Conservation (phyloP, 1,140 invertebrate species). For the Microplitis demolitor region DNA sequence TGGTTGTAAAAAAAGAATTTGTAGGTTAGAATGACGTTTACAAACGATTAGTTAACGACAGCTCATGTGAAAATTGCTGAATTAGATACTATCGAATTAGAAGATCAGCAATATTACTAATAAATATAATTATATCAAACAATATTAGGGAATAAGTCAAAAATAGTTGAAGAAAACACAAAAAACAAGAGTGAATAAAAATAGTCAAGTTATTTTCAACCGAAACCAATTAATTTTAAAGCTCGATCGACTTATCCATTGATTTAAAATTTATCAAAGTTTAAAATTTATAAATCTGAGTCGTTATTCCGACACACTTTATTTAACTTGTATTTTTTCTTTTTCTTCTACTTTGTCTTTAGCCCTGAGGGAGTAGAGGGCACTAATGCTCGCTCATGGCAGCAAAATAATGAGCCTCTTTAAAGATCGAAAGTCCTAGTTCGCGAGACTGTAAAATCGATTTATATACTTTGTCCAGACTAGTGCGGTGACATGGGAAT, state of each 20-base stretch:
- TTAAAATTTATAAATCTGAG: slow-evolving; percentile 58
- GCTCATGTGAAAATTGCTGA: too few species aligned
- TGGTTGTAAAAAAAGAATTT: too few species aligned
- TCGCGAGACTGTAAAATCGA: slow-evolving; percentile 43
- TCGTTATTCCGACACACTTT: neutral
- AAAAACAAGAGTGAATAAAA: too few species aligned
- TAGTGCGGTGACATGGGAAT: slow-evolving; percentile 16
- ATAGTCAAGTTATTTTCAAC: too few species aligned
- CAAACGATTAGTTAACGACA: too few species aligned
- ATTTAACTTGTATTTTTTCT: neutral
- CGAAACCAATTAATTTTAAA: too few species aligned
- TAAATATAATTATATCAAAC: too few species aligned
- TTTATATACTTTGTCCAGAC: slow-evolving; percentile 43
- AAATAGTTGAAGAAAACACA: too few species aligned
- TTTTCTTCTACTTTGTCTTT: neutral
- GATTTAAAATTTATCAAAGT: slow-evolving; percentile 57
- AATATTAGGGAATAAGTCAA: too few species aligned
- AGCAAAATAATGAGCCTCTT: slow-evolving; percentile 56
- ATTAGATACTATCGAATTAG: too few species aligned
- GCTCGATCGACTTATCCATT: slow-evolving; percentile 29
- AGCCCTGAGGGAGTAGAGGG: neutral
- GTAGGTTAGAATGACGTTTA: too few species aligned
- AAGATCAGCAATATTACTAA: too few species aligned
- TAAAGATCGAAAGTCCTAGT: slow-evolving; percentile 49
- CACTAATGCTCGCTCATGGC: slow-evolving; percentile 35